These are phyloP conservation scores for Pollenia angustigena DNA, from an alignment of 2,888 invertebrate genomes.

Conservation along the genomic window DNA sequence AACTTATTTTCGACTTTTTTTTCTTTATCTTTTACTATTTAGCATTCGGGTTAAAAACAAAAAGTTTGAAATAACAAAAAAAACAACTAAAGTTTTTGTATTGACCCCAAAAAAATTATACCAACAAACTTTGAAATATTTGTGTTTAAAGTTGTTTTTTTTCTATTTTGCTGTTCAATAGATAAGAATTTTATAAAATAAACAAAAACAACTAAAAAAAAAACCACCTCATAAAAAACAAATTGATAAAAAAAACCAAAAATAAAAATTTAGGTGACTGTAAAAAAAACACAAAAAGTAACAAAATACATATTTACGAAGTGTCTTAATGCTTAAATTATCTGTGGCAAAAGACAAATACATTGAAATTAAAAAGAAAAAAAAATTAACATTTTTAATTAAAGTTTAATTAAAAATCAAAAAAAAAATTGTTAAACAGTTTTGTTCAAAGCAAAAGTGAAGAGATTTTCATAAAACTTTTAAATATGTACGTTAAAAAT, in stretches of 20 bases:
- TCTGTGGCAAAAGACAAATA: constrained; percentile 35
- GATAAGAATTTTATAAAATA: constrained; percentile 65
- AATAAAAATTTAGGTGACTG: constrained; percentile 47
- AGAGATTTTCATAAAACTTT: too few relatives aligned
- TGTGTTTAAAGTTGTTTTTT: neutral
- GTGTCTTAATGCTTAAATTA: constrained; percentile 48
- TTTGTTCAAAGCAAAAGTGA: too few relatives aligned
- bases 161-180: constrained; percentile 37
- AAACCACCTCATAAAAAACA: constrained; percentile 44
- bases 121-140: constrained; percentile 43
- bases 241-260: constrained; percentile 41
- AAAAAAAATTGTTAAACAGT: neutral
- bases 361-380: neutral
- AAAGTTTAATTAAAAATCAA: constrained; percentile 33
- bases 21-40: constrained; percentile 27
- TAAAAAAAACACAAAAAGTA: constrained; percentile 12
- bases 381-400: constrained; percentile 65
- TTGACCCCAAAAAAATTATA: constrained; percentile 57
- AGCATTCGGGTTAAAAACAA: constrained; percentile 2
- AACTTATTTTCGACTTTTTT: neutral
- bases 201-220: constrained; percentile 26
- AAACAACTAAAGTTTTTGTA: constrained; percentile 27
- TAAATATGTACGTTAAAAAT: too few relatives aligned
- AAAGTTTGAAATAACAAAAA: constrained; percentile 7
- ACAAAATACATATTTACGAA: constrained; percentile 31